Evolutionary conservation across 2,113 vertebrate genomes (phyloP), one percentile per base, ranked within the genome.

Genomic region (Cairina moschata): DNA sequence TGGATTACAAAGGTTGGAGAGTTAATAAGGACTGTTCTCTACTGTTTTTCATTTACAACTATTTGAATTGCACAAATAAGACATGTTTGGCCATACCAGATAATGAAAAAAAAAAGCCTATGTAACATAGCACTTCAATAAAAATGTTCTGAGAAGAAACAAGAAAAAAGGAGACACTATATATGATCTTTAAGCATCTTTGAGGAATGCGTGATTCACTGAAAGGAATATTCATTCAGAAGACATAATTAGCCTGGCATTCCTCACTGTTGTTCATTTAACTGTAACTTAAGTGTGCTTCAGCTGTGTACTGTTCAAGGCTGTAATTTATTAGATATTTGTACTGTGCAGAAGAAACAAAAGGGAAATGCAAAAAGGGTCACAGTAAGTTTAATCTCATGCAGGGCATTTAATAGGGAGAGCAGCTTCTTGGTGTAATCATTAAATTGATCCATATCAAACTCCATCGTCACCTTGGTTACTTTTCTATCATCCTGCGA

Each of bases 381-480:
- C 8, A 6, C 68, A 84, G 20, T 81, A 32, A 90, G 66, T 93
- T 92, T 78, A 88, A 86, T 88, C 55, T 90, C 72, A 83, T 91
- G 62, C 52, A 88, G 28, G 48, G 5, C 62, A 58, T 83, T 91
- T 50, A 32, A 71, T 13, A 75, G 42, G 46, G 36, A 83, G 62
- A 91, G 3, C 46, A 60, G 12, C 85, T 92, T 82, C 73, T 84
- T 62, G 55, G 10, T 77, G 32, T 78, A 82, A 12, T 95, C 48
- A 54, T 84, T 89, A 94, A 56, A 71, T n/a, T 74, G 46, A 74
- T 91, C 14, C 7, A 68, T 96, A 90, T 50, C 74, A 80, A 92
- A 69, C 15, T 66, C 38, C 22, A 14, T 42, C 25, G 58, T 75
- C 55, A 6, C 29, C 31, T 20, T 86, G 42, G 13, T 42, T 87